These are phyloP conservation scores for Carposina sasakii DNA, from an alignment of 1,140 invertebrate species.

Conservation along the genomic window DNA sequence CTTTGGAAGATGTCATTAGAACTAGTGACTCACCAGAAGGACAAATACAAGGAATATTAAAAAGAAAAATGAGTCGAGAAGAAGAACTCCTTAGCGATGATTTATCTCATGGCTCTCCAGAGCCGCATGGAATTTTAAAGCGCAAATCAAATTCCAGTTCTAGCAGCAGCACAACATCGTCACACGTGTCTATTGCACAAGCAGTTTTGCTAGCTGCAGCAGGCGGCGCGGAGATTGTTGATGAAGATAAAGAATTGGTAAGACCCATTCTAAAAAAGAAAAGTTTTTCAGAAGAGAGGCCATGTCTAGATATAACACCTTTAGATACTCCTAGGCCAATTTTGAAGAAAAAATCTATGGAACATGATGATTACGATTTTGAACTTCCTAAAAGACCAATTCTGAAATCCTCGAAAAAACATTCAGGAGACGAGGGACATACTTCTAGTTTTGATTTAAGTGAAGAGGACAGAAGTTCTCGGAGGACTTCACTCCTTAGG, in stretches of 20 bases:
- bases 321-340: constrained; percentile 80
- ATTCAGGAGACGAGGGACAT: constrained; percentile 72
- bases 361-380: constrained; percentile 82
- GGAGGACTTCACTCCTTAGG: constrained; percentile 61
- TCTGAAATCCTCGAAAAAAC: constrained; percentile 81
- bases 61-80: constrained; percentile 69
- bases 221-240: constrained; percentile 72
- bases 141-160: constrained; percentile 78
- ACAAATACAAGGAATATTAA: constrained; percentile 69
- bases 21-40: constrained; percentile 74
- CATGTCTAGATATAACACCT: constrained; percentile 50
- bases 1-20: constrained; percentile 78
- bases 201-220: constrained; percentile 79
- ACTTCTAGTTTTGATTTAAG: constrained; percentile 71
- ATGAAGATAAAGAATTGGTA: constrained; percentile 76
- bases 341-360: constrained; percentile 88
- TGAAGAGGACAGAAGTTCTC: constrained; percentile 70
- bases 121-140: constrained; percentile 85
- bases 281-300: constrained; percentile 75
- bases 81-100: constrained; percentile 65
- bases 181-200: constrained; percentile 80
- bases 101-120: constrained; percentile 73
- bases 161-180: constrained; percentile 71
- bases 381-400: constrained; percentile 84
- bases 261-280: constrained; percentile 88